Percentiles rank a stretch among this genome's conserved stretches.
Conservation (phyloP, 2,888 invertebrate species). For the Papilio elwesi region DNA sequence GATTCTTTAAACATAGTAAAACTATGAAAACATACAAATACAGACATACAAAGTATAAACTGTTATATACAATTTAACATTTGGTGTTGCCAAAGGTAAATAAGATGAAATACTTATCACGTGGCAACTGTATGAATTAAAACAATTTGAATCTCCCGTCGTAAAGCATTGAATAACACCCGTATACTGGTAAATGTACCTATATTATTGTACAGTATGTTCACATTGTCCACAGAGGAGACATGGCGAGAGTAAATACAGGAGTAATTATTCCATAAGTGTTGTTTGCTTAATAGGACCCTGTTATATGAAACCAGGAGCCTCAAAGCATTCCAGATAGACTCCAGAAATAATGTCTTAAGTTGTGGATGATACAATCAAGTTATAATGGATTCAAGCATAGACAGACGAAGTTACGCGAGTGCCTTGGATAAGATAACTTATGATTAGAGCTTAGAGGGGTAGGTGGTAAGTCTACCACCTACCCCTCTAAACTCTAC, state of each 20-base stretch:
- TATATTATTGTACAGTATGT: slow-evolving; percentile 3
- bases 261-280: slow-evolving; percentile 1
- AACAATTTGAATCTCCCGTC: slow-evolving; percentile 3
- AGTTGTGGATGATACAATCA: neutral
- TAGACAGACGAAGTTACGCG: too few relatives aligned
- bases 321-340: neutral
- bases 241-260: slow-evolving; percentile 6
- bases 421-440: too few relatives aligned
- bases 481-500: too few relatives aligned
- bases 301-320: neutral
- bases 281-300: neutral
- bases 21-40: too few relatives aligned
- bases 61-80: neutral
- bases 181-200: neutral
- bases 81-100: neutral
- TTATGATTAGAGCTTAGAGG: too few relatives aligned
- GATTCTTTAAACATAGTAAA: too few relatives aligned
- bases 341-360: neutral
- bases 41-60: neutral
- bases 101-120: neutral
- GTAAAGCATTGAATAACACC: slow-evolving; percentile 6
- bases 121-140: neutral
- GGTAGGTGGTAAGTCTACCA: too few relatives aligned
- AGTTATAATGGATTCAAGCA: too few relatives aligned
- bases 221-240: slow-evolving; percentile 4